phyloP scores from a whole-genome alignment of 2,113 vertebrate species.

The Brevimyrus niger region DNA sequence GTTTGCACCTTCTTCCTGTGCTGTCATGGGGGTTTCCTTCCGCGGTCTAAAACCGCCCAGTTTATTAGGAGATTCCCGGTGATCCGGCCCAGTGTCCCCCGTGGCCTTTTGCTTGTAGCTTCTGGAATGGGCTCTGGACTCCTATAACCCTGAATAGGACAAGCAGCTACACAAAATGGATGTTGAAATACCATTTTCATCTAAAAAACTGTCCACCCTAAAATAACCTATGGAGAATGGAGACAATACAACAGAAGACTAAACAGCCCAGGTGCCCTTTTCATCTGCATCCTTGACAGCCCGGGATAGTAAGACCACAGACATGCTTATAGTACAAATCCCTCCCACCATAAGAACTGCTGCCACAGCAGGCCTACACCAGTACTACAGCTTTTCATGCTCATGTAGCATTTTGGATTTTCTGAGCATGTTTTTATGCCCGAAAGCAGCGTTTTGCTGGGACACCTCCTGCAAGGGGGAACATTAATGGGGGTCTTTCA shows the following conservation, averaged over 20 bases:
- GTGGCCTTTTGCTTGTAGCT: no score
- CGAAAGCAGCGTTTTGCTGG: no score
- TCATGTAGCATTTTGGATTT: background rate
- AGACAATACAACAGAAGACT: background rate
- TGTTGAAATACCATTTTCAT: background rate
- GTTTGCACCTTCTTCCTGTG: no score
- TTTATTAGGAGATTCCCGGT: background rate
- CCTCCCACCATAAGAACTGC: background rate
- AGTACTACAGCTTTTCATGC: background rate
- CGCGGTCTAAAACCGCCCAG: no score
- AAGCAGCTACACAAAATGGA: no score
- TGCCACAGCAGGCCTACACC: background rate
- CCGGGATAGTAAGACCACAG: background rate
- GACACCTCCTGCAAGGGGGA: no score
- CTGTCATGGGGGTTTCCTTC: no score
- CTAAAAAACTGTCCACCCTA: background rate
- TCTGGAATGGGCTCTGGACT: background rate
- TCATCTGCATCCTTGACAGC: background rate
- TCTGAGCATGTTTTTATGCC: background rate
- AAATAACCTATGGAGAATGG: background rate
- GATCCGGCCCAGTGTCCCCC: background rate
- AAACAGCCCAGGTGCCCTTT: background rate
- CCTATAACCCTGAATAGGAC: no score
- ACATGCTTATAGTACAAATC: background rate
- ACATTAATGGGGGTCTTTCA: no score